Conservation (phyloP, 2,797 vertebrate genomes). For the Centropyge bicolor region DNA sequence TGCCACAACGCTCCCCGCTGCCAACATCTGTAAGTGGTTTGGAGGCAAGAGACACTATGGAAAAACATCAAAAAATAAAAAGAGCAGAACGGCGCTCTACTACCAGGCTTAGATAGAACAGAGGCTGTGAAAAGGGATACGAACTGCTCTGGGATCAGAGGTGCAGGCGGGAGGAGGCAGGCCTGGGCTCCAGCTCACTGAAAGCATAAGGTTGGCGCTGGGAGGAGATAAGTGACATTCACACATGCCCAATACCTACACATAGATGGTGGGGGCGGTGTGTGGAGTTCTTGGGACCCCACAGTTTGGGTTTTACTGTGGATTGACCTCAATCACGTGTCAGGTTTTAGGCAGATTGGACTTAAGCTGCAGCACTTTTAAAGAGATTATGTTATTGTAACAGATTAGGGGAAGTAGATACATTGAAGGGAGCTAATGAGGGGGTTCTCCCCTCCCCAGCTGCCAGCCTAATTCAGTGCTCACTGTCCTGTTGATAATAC, state of each 20-base stretch:
- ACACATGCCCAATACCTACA: slow-evolving; percentile 28
- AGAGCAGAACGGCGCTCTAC: slow-evolving; percentile 64
- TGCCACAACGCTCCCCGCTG: slow-evolving; percentile 82
- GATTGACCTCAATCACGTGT: slow-evolving; percentile 85
- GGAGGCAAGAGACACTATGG: slow-evolving; percentile 81
- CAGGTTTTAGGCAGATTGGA: slow-evolving; percentile 84
- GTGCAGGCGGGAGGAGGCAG: slow-evolving; percentile 36
- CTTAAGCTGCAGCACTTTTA: slow-evolving; percentile 83
- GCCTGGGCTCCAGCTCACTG: slow-evolving; percentile 38
- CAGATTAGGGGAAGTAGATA: slow-evolving; percentile 85
- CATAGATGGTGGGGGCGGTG: slow-evolving; percentile 17
- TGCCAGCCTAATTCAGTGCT: slow-evolving; percentile 78
- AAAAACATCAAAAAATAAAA: slow-evolving; percentile 77
- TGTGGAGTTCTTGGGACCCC: slow-evolving; percentile 58
- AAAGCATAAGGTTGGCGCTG: slow-evolving; percentile 26
- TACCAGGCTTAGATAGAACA: slow-evolving; percentile 62
- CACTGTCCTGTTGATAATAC: slow-evolving; percentile 83
- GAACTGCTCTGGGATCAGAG: slow-evolving; percentile 68
- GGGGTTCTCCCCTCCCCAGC: slow-evolving; percentile 75
- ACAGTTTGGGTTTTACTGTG: slow-evolving; percentile 72
- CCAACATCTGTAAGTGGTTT: slow-evolving; percentile 88
- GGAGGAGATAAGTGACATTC: slow-evolving; percentile 20
- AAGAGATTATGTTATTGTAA: slow-evolving; percentile 86
- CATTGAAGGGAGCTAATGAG: slow-evolving; percentile 83
- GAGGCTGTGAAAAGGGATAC: slow-evolving; percentile 62